Percentiles rank a stretch among this genome's conserved stretches.
Evolutionary conservation across 2,888 invertebrate genomes (phyloP).

Genomic region (Xestia sexstrigata): DNA sequence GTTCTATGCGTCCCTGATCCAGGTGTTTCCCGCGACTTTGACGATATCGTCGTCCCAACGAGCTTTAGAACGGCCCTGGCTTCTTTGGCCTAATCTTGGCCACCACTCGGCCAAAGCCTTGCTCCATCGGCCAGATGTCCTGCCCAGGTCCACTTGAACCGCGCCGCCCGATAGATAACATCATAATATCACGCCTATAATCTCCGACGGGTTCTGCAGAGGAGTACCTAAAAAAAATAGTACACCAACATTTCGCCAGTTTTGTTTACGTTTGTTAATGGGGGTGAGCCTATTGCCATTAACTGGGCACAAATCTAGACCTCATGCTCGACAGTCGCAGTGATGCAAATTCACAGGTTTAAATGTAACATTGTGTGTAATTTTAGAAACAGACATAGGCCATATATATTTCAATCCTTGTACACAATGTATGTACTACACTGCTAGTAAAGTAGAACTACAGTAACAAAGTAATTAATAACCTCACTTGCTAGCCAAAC

Average conservation of each 20-base stretch:
- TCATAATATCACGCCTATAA: too few species aligned
- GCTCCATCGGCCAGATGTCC: too few species aligned
- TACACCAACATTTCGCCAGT: background rate
- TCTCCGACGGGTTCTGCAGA: too few species aligned
- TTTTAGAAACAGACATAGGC: background rate
- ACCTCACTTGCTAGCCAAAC: constrained; percentile 26
- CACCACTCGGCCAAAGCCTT: too few species aligned
- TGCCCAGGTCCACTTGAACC: too few species aligned
- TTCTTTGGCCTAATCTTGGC: too few species aligned
- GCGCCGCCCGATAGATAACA: too few species aligned
- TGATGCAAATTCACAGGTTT: background rate
- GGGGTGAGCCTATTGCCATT: background rate
- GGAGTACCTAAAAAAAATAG: background rate
- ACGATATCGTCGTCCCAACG: too few species aligned
- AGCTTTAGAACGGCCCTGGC: too few species aligned
- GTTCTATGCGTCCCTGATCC: too few species aligned
- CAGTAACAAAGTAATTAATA: constrained; percentile 42
- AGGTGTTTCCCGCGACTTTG: too few species aligned
- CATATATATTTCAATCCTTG: constrained; percentile 1
- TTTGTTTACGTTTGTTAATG: background rate
- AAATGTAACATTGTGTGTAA: too few species aligned
- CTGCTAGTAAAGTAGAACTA: background rate
- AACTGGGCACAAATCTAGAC: background rate
- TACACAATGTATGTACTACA: background rate
- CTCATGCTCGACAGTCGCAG: background rate